Base-by-base conservation (phyloP, 2,888 invertebrate genomes). In the Euspilapteryx auroguttella region DNA sequence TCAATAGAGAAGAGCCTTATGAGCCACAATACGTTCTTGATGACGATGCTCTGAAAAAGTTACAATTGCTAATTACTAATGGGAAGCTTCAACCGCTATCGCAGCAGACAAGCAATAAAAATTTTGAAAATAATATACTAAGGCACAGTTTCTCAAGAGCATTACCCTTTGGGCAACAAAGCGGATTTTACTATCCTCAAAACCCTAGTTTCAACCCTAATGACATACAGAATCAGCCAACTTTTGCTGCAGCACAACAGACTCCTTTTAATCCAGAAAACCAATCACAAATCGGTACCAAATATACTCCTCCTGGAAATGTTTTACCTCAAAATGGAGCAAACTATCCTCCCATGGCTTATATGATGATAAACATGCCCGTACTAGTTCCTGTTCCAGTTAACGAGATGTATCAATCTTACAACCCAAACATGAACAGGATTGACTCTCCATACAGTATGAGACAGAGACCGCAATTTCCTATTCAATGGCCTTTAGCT, bases 401-500 rank as follows among this genome's bases (percentile, higher is more conserved):
- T 24, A 13, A 25, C n/a, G 23, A 11, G 6, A 8, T 32, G 4
- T 12, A 27, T 11, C 44, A 47, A 20, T 46, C 42, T 10, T 40
- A 49, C 20, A 2, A 47, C 1, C 49, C 46, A 33, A 32, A 47
- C 3, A 34, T 49, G 31, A 46, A 51, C 14, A 32, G 37, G 2
- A 41, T 8, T 12, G 9, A 25, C 4, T 14, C 41, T 24, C 29
- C 42, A 9, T 52, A 51, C 33, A 54, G 52, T 39, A 47, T 55
- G 8, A 55, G 55, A 29, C 57, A 64, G 37, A 45, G 48, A 8
- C 50, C 52, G 14, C 43, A 53, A 5, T 53, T 64, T 34, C 49
- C 52, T 33, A 43, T 63, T 27, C 59, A 49, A 32, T 80, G 77
- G 69, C 82, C 82, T 1, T 63, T 79, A 20, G 64, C 77, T 5